Evolutionary conservation across 2,888 invertebrate genomes (phyloP), one percentile per base, ranked within the genome.

Genomic region (Lasius platythorax): DNA sequence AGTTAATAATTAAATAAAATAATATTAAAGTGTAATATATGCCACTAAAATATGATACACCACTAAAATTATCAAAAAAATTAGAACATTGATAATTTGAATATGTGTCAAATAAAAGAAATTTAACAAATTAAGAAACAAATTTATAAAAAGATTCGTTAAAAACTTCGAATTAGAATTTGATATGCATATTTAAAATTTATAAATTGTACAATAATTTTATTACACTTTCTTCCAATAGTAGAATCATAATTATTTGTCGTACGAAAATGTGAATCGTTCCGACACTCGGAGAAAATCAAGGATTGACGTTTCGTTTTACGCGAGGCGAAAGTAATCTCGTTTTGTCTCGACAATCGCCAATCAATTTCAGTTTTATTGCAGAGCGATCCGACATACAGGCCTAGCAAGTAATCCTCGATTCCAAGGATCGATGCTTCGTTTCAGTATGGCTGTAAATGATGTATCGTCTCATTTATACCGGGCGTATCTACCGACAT

Each of bases 361-460:
- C 50, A 15, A 64, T 56, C 53, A 40, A 66, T 68, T 43, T 58
- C 37, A 58, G n/a, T 68, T 68, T 78, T 78, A 78, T 78, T 58
- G 28, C n/a, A 8, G 8, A 53, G 63, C 30, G 43, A 33, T 68
- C 12, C 23, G n/a, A 67, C 66, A 66, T 28, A 50, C n/a, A n/a
- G 4, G 9, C 18, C 9, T 15, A 43, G 18, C 46, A 64, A 68
- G 15, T 58, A 79, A 79, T 79, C 33, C 46, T 18, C 61, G 23
- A 33, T 46, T 68, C 18, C 46, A 70, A 70, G 33, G 11, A 46
- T 79, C 70, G 46, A 79, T 68, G 43, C 30, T 67, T 58, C 43
- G 33, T 78, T 67, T 67, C 40, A 40, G 18, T 40, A 15, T n/a
- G 11, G 9, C 30, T n/a, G 18, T 30, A 68, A 68, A 18, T 68